A percentile compares a stretch with the other conserved stretches of the same genome.
phyloP scores from a whole-genome alignment of 2,888 invertebrate species.

The Pedicia rivosa region DNA sequence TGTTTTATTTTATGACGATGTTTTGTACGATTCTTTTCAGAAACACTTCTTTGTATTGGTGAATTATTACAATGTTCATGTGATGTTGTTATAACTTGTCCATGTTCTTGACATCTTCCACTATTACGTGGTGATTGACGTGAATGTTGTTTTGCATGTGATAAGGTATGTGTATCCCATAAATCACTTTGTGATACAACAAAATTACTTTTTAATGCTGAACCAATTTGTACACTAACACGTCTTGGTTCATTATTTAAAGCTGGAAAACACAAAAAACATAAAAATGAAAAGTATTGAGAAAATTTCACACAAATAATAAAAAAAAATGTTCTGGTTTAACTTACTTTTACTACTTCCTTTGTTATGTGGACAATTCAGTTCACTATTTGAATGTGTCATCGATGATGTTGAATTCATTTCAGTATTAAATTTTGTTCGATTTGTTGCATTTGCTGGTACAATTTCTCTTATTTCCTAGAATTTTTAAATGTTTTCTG shows the following conservation, averaged over 20 bases:
- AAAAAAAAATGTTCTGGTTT: neutral
- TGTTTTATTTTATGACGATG: constrained; percentile 33
- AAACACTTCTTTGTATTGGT: constrained; percentile 42
- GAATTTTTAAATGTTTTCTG: no score
- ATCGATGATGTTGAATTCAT: constrained; percentile 26
- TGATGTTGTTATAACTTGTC: constrained; percentile 20
- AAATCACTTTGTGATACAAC: constrained; percentile 48
- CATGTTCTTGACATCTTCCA: constrained; percentile 28
- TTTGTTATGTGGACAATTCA: constrained; percentile 26
- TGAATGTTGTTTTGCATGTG: constrained; percentile 31
- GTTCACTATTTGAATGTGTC: constrained; percentile 25
- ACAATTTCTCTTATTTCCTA: no score
- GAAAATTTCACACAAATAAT: neutral
- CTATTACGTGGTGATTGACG: constrained; percentile 30
- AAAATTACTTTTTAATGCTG: constrained; percentile 34
- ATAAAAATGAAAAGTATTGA: neutral
- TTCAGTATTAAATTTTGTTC: constrained; percentile 23
- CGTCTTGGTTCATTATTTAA: constrained; percentile 21
- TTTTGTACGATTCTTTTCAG: constrained; percentile 43
- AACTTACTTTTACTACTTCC: constrained; percentile 21
- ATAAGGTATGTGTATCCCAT: constrained; percentile 49
- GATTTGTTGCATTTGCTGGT: constrained; percentile 23
- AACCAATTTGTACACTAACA: constrained; percentile 23
- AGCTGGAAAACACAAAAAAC: neutral
- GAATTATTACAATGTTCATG: constrained; percentile 3